Conservation (phyloP, 2,113 vertebrate genomes). For the Anser brachyrhynchus region DNA sequence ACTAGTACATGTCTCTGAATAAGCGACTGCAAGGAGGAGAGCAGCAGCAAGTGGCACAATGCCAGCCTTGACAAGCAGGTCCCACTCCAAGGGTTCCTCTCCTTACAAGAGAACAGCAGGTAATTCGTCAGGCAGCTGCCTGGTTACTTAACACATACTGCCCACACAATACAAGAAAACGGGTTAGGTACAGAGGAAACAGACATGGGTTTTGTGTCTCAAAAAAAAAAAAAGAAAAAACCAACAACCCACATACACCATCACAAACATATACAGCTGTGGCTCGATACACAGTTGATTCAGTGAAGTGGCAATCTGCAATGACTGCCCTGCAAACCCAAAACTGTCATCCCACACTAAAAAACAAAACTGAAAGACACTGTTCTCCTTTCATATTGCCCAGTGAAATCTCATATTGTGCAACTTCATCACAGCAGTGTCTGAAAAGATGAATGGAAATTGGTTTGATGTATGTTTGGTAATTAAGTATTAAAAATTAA, state of each 20-base stretch:
- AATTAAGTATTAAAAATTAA: neutral
- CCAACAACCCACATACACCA: no score
- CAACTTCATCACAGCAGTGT: neutral
- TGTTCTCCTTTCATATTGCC: neutral
- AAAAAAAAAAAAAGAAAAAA: neutral
- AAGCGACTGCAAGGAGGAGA: neutral
- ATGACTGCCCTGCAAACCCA: neutral
- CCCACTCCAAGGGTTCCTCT: neutral
- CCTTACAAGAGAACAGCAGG: neutral
- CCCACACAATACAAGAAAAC: neutral
- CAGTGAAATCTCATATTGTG: neutral
- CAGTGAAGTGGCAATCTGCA: neutral
- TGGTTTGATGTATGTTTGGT: neutral
- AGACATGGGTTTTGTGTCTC: rapidly evolving
- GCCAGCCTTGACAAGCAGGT: rapidly evolving
- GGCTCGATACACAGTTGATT: neutral
- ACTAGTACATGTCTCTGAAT: neutral
- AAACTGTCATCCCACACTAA: neutral
- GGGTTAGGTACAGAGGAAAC: neutral
- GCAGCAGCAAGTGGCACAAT: neutral
- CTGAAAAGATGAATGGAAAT: neutral
- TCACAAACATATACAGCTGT: rapidly evolving
- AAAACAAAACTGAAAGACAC: neutral
- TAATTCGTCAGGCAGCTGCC: neutral
- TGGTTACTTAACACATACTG: neutral